Conservation (phyloP, 2,113 vertebrate genomes). For the Nansenia antarctica region DNA sequence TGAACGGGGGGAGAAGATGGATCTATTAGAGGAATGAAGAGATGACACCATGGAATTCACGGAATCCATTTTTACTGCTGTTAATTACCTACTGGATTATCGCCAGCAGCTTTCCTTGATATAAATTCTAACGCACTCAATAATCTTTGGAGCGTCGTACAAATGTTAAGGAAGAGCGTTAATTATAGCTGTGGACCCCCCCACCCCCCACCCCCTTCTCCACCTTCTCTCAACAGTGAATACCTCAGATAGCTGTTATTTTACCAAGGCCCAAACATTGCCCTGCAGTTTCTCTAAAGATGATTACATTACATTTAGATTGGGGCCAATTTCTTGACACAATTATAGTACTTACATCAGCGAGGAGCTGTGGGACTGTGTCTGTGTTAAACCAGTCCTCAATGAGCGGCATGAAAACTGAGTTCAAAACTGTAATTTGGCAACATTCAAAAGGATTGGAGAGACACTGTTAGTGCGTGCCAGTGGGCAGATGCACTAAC, state of each 20-base stretch:
- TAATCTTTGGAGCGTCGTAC: conserved; percentile 22
- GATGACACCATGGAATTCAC: conserved; percentile 37
- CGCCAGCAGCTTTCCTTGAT: conserved; percentile 21
- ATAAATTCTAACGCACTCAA: conserved; percentile 29
- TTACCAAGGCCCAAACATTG: conserved; percentile 28
- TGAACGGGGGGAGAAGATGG: conserved; percentile 1
- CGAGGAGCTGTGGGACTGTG: not conserved
- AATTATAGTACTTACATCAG: not conserved
- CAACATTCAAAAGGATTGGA: not conserved
- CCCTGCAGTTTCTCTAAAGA: not conserved
- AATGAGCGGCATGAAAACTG: conserved; percentile 6
- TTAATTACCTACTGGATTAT: conserved; percentile 45
- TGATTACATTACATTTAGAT: not conserved
- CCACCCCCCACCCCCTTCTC: not conserved
- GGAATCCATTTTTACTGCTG: conserved; percentile 34
- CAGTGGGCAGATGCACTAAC: not conserved
- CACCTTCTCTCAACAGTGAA: conserved; percentile 22
- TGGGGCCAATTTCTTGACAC: not conserved
- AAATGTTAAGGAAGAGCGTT: conserved; percentile 31
- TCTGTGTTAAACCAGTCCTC: not conserved
- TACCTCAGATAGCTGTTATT: conserved; percentile 41
- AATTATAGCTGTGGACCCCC: conserved; percentile 33
- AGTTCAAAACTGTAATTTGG: conserved; percentile 1
- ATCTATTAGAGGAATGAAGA: conserved; percentile 32
- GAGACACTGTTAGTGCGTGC: not conserved